Base-by-base conservation (phyloP, 2,797 vertebrate genomes). In the Apogon talboti region DNA sequence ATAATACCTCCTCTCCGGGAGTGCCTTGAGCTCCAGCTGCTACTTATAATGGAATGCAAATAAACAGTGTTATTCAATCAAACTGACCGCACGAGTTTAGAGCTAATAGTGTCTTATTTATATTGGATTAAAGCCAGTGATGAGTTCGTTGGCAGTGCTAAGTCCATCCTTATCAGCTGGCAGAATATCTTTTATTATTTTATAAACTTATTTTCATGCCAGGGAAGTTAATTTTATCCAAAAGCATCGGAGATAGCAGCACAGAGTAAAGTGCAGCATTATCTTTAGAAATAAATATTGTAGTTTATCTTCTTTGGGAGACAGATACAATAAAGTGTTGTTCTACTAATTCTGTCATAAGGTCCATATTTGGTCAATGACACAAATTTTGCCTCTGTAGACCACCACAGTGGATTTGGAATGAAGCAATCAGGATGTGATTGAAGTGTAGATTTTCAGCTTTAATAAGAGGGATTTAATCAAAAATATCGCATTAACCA, bases 91-190 rank as follows among this genome's bases (percentile, higher is more conserved):
- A 3, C 6, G 15, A 68, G 66, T 28, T 52, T 28, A 11, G 30
- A 13, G 8, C 1, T 61, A 9, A 70, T 41, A 41, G 21, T 19
- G 16, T 24, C 46, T 37, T 56, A 42, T 30, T 15, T 37, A 15
- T 51, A 0, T n/a, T 40, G 46, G 40, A 62, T 48, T 35, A 63
- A 44, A 69, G 35, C 40, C 61, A 74, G 19, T 14, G 59, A 73
- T 75, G 61, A 73, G 54, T 18, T 30, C 35, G n/a, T 21, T 11
- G 9, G 40, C 4, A 51, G 64, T 63, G 19, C 66, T 16, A 83
- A 86, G 79, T 86, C 58, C 66, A 48, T 43, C 15, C 56, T 83
- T 86, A 85, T 89, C 84, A 71, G 42, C 2, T 30, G 35, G 24
- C 37, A 53, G 40, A 24, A 18, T 10, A 12, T 11, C 47, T 67